A percentile compares a stretch with the other conserved stretches of the same genome.
phyloP scores from a whole-genome alignment of 1,140 invertebrate genomes.

The Formica exsecta region DNA sequence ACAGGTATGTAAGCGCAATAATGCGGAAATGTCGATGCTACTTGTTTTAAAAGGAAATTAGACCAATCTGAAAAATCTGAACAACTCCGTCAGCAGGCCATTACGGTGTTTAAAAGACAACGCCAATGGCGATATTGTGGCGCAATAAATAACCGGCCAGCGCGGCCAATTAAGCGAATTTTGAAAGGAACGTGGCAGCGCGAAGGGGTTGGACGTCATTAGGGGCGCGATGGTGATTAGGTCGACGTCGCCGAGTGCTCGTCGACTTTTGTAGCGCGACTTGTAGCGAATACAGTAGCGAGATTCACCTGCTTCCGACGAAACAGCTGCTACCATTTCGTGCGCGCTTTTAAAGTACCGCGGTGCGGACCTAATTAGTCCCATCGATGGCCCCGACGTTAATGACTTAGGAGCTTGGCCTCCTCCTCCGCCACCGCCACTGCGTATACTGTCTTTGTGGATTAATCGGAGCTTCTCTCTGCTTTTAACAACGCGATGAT shows the following conservation, averaged over 20 bases:
- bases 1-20: too few species aligned
- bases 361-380: slow-evolving; percentile 53
- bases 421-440: slow-evolving; percentile 24
- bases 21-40: too few species aligned
- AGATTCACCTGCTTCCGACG: slow-evolving; percentile 60
- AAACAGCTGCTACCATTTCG: slow-evolving; percentile 78
- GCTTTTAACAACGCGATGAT: slow-evolving; percentile 19
- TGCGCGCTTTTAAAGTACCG: slow-evolving; percentile 37
- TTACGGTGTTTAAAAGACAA: slow-evolving; percentile 34
- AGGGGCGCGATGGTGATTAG: slow-evolving; percentile 79
- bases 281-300: slow-evolving; percentile 37
- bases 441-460: background rate
- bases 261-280: slow-evolving; percentile 14
- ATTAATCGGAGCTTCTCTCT: slow-evolving; percentile 39
- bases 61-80: slow-evolving; percentile 32
- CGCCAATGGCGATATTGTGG: background rate
- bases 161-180: slow-evolving; percentile 79
- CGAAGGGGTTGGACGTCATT: slow-evolving; percentile 74
- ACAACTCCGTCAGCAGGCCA: slow-evolving; percentile 50
- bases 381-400: slow-evolving; percentile 50
- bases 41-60: background rate
- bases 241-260: slow-evolving; percentile 55
- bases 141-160: slow-evolving; percentile 75
- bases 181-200: slow-evolving; percentile 56
- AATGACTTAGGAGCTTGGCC: slow-evolving; percentile 51